Base-by-base conservation (phyloP, 2,888 invertebrate species). In the Mesorhabditis spiculigera region DNA sequence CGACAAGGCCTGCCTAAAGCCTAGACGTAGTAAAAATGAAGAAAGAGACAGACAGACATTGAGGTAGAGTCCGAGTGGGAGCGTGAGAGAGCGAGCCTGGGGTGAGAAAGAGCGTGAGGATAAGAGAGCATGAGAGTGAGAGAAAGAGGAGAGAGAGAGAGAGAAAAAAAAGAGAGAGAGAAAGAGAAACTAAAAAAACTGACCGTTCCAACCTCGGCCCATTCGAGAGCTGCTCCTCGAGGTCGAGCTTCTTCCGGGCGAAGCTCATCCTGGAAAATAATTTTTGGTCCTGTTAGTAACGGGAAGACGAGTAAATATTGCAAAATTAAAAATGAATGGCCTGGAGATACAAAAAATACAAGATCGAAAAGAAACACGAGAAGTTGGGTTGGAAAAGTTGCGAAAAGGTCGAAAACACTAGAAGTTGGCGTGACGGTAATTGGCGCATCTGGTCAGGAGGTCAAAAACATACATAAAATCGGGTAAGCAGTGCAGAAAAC, bases 121-220 rank as follows among this genome's bases (percentile, higher is more conserved):
- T n/a, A 8, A 43, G 42, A n/a, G 45, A 43, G 41, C n/a, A 43
- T n/a, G 13, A 61, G 28, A 63, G 8, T 45, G 45, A 45, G 42
- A 43, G 62, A 44, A 65, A 67, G 44, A 41, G 62, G n/a, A 66
- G 66, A 64, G 44, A 68, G 45, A 4, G 45, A 61, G 43, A 65
- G 65, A 65, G 43, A 41, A 68, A 42, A 58, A 65, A 63, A 64
- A 67, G 69, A 72, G 67, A 67, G 63, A 50, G 45, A 8, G 67
- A 64, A 67, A 45, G 62, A 68, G 43, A 45, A 63, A 43, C 66
- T 45, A 45, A 71, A 45, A 45, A 66, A 69, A n/a, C n/a, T 13
- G n/a, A 50, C 58, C 58, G 8, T n/a, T 50, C 58, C 58, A 50
- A 13, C n/a, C 58, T 50, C 58, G 58, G 8, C 58, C 58, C 58